Base-by-base conservation (phyloP, 92 coral and sea anemone species). In the Montipora capitata region DNA sequence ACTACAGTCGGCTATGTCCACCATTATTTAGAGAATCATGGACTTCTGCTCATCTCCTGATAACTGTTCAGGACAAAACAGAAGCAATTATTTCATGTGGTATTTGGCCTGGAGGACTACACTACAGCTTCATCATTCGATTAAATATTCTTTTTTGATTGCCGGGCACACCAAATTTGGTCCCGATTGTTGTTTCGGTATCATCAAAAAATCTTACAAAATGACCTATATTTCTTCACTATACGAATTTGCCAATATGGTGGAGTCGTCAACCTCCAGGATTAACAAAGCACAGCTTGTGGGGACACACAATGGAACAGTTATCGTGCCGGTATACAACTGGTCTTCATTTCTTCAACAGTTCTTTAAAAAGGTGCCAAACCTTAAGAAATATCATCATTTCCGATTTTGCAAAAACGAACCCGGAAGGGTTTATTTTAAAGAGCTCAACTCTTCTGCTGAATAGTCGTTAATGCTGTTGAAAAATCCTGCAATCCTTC, bases 141-240 rank as follows among this genome's bases (percentile, higher is more conserved):
- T 88, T 80, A 72, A 45, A 12, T 72, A 88, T 61, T 88, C 91
- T 7, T 87, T 87, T 40, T 56, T 87, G 5, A 72, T 87, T 16
- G 84, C 91, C 43, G 88, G 88, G 35, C 91, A 87, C 67, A 87
- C 88, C 35, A 87, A 61, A 58, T 88, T 82, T 62, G 83, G 76
- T 45, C 92, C 88, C 9, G 92, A 88, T 40, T 76, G 88, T 18
- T 68, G 68, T 70, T 88, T 77, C 6, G 86, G 90, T 27, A 16
- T 74, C 20, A 13, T 73, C 38, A 88, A 88, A 62, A 89, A 84
- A 49, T 41, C 81, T 4, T 85, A 12, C 62, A 90, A 72, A 51
- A n/a, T 62, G 17, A 89, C 67, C 10, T 85, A 56, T 65, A 90
- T 89, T 10, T 89, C 85, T 4, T 85, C 91, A 12, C 4, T 89